phyloP scores from a whole-genome alignment of 2,888 invertebrate genomes.

The Erannis defoliaria region DNA sequence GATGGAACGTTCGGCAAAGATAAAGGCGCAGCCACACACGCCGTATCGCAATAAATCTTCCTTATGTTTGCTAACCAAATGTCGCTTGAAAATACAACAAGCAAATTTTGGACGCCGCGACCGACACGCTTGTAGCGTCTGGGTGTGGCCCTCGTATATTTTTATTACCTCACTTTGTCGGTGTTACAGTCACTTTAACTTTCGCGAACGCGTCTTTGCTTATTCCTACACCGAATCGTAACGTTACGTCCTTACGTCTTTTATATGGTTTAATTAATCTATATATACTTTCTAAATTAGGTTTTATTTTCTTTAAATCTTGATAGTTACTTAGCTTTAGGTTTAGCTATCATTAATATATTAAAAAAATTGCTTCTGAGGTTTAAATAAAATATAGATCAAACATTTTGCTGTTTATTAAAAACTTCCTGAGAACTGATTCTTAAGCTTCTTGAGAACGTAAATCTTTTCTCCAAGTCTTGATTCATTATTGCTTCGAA shows the following conservation, averaged over 20 bases:
- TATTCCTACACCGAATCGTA: constrained; percentile 51
- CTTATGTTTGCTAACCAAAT: constrained; percentile 78
- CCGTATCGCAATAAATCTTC: constrained; percentile 76
- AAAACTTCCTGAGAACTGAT: too few relatives aligned
- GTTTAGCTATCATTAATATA: too few relatives aligned
- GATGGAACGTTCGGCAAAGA: constrained; percentile 56
- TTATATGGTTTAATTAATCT: too few relatives aligned
- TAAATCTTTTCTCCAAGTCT: too few relatives aligned
- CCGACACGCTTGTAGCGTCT: constrained; percentile 68
- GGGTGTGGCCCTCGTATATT: constrained; percentile 71
- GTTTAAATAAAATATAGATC: too few relatives aligned
- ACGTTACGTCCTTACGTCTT: neutral
- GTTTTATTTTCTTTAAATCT: too few relatives aligned
- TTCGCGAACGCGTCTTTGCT: constrained; percentile 64
- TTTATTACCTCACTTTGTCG: constrained; percentile 73
- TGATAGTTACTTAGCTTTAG: too few relatives aligned
- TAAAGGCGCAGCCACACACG: constrained; percentile 70
- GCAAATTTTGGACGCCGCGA: constrained; percentile 63
- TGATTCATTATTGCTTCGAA: neutral
- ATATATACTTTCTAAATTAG: too few relatives aligned
- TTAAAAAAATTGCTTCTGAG: too few relatives aligned
- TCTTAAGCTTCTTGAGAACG: too few relatives aligned
- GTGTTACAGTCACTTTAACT: constrained; percentile 61
- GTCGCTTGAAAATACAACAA: constrained; percentile 74
- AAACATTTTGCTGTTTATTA: neutral